Evolutionary conservation across 2,113 vertebrate species (phyloP).

Genomic region (Nerophis lumbriciformis): DNA sequence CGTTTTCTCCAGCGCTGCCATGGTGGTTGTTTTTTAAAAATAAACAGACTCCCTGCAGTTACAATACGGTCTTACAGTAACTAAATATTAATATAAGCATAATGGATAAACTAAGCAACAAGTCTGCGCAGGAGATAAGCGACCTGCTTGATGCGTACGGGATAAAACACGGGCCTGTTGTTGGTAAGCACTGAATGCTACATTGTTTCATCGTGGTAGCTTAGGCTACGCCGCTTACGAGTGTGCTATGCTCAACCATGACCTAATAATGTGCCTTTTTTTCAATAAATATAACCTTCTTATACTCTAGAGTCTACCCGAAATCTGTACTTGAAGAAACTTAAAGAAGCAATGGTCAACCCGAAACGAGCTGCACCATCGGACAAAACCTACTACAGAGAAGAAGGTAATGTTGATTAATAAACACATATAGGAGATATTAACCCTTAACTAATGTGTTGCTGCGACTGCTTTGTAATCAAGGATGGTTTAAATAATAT

Average conservation of each 20-base stretch:
- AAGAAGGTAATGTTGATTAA: slow-evolving; percentile 47
- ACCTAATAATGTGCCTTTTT: neutral
- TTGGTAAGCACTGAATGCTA: slow-evolving; percentile 56
- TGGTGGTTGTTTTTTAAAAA: neutral
- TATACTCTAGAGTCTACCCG: slow-evolving; percentile 60
- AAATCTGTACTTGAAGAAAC: slow-evolving; percentile 68
- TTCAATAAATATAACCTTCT: neutral
- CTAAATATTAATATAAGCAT: rapidly evolving
- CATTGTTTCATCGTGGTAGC: slow-evolving; percentile 4
- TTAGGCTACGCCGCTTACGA: slow-evolving; percentile 1
- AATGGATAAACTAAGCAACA: slow-evolving; percentile 48
- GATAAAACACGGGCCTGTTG: slow-evolving; percentile 71
- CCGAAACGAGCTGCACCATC: slow-evolving; percentile 21
- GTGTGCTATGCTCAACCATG: rapidly evolving
- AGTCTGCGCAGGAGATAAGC: slow-evolving; percentile 52
- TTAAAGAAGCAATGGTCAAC: slow-evolving; percentile 65
- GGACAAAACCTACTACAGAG: slow-evolving; percentile 64
- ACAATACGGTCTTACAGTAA: neutral
- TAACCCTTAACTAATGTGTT: neutral
- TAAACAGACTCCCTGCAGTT: slow-evolving; percentile 9
- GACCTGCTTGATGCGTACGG: slow-evolving; percentile 64
- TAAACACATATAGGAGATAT: too few species aligned
- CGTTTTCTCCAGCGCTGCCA: neutral
- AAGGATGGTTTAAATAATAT: neutral
- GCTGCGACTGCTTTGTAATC: neutral